Evolutionary conservation across 2,797 vertebrate species (phyloP).

Genomic region (Anguilla marmorata): DNA sequence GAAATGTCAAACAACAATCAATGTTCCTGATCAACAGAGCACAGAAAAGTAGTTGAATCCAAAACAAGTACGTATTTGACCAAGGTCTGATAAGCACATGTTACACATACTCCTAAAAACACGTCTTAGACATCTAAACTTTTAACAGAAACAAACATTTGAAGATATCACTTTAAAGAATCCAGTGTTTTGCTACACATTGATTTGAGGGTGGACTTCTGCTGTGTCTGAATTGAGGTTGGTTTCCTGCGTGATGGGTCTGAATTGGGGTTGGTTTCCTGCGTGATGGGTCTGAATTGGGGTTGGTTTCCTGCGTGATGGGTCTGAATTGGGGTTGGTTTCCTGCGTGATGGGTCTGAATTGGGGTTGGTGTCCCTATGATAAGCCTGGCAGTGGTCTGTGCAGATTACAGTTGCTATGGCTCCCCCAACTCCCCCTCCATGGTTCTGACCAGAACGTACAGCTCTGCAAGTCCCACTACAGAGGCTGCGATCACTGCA

Average conservation of each 20-base stretch:
- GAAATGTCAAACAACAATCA: too few relatives aligned
- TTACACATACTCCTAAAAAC: not conserved
- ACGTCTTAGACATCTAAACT: not conserved
- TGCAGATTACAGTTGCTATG: constrained; percentile 57
- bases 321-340: not conserved
- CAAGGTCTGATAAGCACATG: not conserved
- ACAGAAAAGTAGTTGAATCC: too few relatives aligned
- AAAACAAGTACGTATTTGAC: too few relatives aligned
- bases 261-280: not conserved
- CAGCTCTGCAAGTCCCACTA: constrained; percentile 93
- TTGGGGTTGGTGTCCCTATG: not conserved
- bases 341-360: not conserved
- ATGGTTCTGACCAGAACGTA: constrained; percentile 91
- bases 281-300: not conserved
- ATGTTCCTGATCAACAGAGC: too few relatives aligned
- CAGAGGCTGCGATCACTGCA: constrained; percentile 87
- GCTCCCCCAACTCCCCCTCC: constrained; percentile 90
- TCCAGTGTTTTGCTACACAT: not conserved
- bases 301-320: not conserved
- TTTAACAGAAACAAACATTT: not conserved
- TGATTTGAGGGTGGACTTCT: not conserved
- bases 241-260: not conserved
- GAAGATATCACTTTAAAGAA: not conserved
- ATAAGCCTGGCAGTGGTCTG: not conserved
- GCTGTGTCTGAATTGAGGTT: not conserved